Base-by-base conservation (phyloP, 2,797 vertebrate genomes). In the Poecilia gillii region DNA sequence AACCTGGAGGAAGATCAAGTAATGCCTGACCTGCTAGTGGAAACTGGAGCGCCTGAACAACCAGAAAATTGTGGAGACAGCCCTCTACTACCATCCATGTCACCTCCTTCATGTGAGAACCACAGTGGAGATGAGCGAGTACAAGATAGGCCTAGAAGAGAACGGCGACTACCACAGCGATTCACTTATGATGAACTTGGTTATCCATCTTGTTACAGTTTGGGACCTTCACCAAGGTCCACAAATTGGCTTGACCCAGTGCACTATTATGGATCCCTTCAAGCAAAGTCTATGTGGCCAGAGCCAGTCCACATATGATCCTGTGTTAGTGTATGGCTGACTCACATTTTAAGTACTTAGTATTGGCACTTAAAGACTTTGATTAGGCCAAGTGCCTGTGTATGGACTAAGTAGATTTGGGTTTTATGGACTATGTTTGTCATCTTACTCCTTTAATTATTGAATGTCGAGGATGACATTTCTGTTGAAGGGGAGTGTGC, bases 171-270 rank as follows among this genome's bases (percentile, higher is more conserved):
- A 16, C 71, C 71, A 47, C 28, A 33, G 28, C 14, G 13, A 47
- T 49, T 72, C 14, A 47, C 71, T 4, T 72, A 72, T 47, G n/a
- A 72, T 72, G 43, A 72, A 31, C 25, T 72, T 18, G 71, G 71
- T 47, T 46, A 47, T 72, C 71, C 71, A 7, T 13, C 71, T 47
- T 72, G 71, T 46, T 31, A 72, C n/a, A 72, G 43, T 31, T 6
- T 47, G 25, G 71, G 71, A 47, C 43, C 47, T 43, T n/a, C 70
- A 28, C 20, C 25, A 12, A n/a, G 25, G 5, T 46, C 18, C 43
- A 45, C 43, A 71, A 28, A 46, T 13, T 3, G 41, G 20, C 2
- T 25, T 71, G 23, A 28, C 43, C 25, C 25, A 7, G n/a, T 46
- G 20, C 43, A 47, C 33, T 33, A 49, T 18, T 66, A 14, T n/a